Evolutionary conservation across 2,113 vertebrate species (phyloP).

Genomic region (Gallinago media): DNA sequence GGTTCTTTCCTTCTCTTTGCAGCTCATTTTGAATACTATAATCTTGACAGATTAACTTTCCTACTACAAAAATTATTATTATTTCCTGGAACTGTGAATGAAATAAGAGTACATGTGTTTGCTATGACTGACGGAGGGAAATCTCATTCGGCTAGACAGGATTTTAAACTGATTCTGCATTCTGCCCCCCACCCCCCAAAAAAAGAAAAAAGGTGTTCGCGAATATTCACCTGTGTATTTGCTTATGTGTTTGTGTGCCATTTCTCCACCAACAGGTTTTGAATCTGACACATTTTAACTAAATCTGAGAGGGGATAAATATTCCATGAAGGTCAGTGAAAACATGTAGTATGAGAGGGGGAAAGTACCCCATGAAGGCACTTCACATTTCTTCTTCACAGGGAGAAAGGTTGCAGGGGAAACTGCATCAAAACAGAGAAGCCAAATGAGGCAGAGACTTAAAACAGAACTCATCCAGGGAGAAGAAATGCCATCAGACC

Average conservation of each 20-base stretch:
- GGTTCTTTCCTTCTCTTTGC: slow-evolving; percentile 15
- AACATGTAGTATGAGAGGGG: not conserved
- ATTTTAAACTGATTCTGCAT: not conserved
- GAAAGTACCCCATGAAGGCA: not conserved
- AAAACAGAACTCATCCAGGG: not conserved
- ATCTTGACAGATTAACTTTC: slow-evolving; percentile 46
- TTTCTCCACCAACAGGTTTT: not conserved
- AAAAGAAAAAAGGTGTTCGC: too few species aligned
- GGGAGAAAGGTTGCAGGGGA: not conserved
- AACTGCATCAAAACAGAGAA: not conserved
- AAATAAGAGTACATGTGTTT: slow-evolving; percentile 37
- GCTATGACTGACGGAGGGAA: slow-evolving; percentile 1
- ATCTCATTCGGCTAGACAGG: not conserved
- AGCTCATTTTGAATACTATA: slow-evolving; percentile 23
- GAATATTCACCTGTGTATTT: not conserved
- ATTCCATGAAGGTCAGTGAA: not conserved
- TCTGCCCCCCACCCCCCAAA: not conserved
- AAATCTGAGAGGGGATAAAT: not conserved
- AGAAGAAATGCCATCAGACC: not conserved
- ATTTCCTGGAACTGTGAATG: slow-evolving; percentile 55
- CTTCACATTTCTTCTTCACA: too few species aligned
- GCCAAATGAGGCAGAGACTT: not conserved
- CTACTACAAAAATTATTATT: slow-evolving; percentile 24
- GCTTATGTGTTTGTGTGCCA: not conserved
- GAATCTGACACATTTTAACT: not conserved